Conservation (phyloP, 2,797 vertebrate species). For the Dipus sagitta region DNA sequence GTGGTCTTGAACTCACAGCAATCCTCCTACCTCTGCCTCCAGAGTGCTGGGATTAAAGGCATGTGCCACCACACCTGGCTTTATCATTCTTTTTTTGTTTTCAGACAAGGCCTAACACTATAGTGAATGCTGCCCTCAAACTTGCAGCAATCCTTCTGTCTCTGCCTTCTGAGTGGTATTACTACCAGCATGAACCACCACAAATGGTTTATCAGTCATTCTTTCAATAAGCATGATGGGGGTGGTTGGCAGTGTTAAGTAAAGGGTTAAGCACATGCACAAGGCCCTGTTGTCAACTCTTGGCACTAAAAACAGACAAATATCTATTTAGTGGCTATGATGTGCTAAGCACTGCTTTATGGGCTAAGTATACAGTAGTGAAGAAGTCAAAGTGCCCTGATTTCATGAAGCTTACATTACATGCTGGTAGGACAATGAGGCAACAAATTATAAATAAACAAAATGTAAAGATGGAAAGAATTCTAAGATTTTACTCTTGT, state of each 20-base stretch:
- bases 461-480: background rate
- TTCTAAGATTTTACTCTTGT: conserved; percentile 23
- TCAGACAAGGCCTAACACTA: background rate
- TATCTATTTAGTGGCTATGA: background rate
- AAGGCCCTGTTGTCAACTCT: background rate
- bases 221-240: background rate
- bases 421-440: background rate
- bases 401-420: background rate
- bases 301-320: background rate
- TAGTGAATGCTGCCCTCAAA: background rate
- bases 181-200: background rate
- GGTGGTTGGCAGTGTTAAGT: background rate
- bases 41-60: too few relatives aligned
- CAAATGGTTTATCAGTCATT: background rate
- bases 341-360: background rate
- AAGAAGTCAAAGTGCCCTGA: background rate
- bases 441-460: conserved; percentile 4
- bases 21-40: too few relatives aligned
- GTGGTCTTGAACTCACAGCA: too few relatives aligned
- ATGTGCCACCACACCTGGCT: too few relatives aligned
- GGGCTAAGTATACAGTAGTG: background rate
- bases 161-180: background rate
- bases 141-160: background rate
- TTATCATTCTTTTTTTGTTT: background rate
- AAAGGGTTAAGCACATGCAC: background rate